Evolutionary conservation across 2,797 vertebrate genomes (phyloP).

Genomic region (Esox masquinongy): DNA sequence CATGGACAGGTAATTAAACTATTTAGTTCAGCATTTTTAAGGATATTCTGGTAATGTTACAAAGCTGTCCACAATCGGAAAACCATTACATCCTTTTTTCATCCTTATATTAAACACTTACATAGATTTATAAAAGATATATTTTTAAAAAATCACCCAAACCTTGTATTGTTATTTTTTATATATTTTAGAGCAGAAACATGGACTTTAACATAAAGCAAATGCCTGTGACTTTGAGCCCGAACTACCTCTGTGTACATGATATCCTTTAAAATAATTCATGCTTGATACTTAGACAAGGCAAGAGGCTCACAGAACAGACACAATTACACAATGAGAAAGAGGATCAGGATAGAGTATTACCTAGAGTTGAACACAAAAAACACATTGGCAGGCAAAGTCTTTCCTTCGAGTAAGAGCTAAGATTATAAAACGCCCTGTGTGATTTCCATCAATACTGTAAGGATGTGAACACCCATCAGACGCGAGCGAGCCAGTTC

Average conservation of each 20-base stretch:
- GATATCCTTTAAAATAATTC: not conserved
- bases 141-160: too few species aligned
- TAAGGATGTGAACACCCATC: constrained; percentile 11
- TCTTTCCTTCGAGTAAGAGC: not conserved
- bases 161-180: too few species aligned
- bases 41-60: not conserved
- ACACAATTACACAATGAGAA: not conserved
- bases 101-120: not conserved
- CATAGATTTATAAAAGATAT: not conserved
- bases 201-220: not conserved
- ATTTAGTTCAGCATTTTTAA: not conserved
- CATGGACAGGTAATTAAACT: not conserved
- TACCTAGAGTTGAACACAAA: not conserved
- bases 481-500: constrained; percentile 23
- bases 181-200: not conserved
- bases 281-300: not conserved
- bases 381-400: not conserved
- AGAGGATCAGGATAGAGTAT: not conserved
- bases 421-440: not conserved
- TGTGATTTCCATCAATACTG: not conserved
- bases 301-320: not conserved
- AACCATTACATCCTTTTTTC: not conserved
- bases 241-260: not conserved
- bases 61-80: not conserved
- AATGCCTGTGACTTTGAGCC: not conserved